Evolutionary conservation across 2,113 vertebrate genomes (phyloP).

Genomic region (Vulpes vulpes): DNA sequence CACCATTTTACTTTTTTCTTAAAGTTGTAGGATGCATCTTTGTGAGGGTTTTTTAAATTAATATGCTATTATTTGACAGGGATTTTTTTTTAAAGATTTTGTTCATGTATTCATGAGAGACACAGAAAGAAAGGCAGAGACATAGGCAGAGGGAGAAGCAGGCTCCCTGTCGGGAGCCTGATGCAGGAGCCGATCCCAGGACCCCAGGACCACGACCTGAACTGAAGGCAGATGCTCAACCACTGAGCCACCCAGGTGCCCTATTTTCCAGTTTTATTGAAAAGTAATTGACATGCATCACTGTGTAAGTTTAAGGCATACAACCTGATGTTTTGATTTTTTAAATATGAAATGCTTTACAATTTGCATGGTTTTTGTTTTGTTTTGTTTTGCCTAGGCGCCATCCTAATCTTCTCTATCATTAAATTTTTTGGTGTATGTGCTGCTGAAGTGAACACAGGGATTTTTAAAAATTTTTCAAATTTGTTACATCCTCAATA

Average conservation of each 20-base stretch:
- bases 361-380: not conserved
- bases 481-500: not conserved
- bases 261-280: not conserved
- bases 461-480: not conserved
- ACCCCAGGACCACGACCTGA: too few relatives aligned
- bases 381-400: too few relatives aligned
- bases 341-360: not conserved
- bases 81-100: too few relatives aligned
- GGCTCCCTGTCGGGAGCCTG: too few relatives aligned
- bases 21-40: not conserved
- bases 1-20: slow-evolving; percentile 9
- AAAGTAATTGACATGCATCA: not conserved
- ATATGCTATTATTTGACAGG: not conserved
- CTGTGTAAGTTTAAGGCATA: not conserved
- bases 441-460: not conserved
- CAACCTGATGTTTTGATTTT: not conserved
- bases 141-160: too few relatives aligned
- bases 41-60: not conserved
- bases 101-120: too few relatives aligned
- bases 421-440: not conserved
- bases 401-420: not conserved
- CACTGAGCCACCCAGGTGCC: too few relatives aligned
- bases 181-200: too few relatives aligned
- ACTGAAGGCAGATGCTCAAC: too few relatives aligned
- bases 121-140: too few relatives aligned